Conservation (phyloP, 2,888 invertebrate genomes). For the Lasioglossum lativentre region DNA sequence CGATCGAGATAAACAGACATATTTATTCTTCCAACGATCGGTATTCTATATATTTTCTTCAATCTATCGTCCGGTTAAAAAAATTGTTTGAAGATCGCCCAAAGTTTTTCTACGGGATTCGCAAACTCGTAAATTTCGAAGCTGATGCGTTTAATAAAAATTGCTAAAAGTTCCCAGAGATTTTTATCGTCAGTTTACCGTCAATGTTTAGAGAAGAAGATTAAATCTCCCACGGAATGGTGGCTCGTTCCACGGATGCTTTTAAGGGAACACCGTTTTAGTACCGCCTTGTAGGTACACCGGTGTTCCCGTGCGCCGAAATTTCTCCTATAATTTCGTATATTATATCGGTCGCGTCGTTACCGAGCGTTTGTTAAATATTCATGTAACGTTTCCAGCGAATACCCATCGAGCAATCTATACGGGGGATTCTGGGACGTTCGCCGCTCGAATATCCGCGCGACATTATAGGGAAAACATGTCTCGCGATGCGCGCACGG, state of each 20-base stretch:
- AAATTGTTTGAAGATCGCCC: background rate
- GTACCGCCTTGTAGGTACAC: background rate
- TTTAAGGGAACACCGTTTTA: conserved; percentile 17
- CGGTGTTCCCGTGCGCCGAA: conserved; percentile 1
- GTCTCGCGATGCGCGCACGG: background rate
- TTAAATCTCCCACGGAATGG: background rate
- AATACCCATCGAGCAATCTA: conserved; percentile 47
- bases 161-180: background rate
- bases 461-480: conserved; percentile 40
- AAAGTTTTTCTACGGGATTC: background rate
- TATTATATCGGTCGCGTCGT: conserved; percentile 48
- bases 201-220: background rate
- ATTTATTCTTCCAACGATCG: background rate
- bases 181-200: background rate
- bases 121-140: background rate
- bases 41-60: background rate
- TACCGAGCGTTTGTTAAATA: conserved; percentile 51
- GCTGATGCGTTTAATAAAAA: background rate
- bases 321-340: conserved; percentile 27
- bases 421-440: conserved; percentile 23
- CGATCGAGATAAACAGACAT: no score
- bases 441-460: conserved; percentile 38
- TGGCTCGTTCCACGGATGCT: background rate
- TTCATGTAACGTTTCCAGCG: conserved; percentile 48
- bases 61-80: background rate